These are phyloP conservation scores for Scaptomyza flava DNA, from an alignment of 2,888 invertebrate species.

Conservation along the genomic window DNA sequence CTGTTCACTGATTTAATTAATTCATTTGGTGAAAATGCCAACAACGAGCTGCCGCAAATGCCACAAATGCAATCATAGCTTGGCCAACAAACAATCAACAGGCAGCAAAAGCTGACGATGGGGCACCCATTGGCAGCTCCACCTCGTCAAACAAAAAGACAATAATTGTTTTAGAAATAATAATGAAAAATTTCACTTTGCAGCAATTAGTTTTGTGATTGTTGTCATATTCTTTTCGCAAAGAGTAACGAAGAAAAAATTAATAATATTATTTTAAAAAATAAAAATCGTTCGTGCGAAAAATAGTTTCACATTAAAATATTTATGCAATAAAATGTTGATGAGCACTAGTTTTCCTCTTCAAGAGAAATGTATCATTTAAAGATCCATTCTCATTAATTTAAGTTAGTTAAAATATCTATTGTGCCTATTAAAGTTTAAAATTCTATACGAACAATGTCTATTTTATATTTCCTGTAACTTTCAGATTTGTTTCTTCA, in stretches of 20 bases:
- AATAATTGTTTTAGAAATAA: slow-evolving; percentile 23
- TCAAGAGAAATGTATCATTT: too few relatives aligned
- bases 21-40: slow-evolving; percentile 76
- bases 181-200: slow-evolving; percentile 39
- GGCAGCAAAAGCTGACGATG: not conserved
- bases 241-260: too few relatives aligned
- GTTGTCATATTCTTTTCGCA: slow-evolving; percentile 20
- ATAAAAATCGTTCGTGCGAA: not conserved
- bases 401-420: not conserved
- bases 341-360: not conserved
- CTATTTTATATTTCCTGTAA: not conserved
- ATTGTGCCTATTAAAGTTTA: not conserved
- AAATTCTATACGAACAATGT: not conserved
- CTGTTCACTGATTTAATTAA: slow-evolving; percentile 72
- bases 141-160: not conserved
- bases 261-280: not conserved
- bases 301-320: not conserved
- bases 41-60: slow-evolving; percentile 54
- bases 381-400: not conserved
- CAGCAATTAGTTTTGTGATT: slow-evolving; percentile 30
- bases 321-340: not conserved
- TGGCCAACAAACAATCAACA: slow-evolving; percentile 14
- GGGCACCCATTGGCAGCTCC: slow-evolving; percentile 7
- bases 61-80: slow-evolving; percentile 38
- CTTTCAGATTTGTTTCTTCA: not conserved